Evolutionary conservation across 2,113 vertebrate species (phyloP).

Genomic region (Coregonus clupeaformis): DNA sequence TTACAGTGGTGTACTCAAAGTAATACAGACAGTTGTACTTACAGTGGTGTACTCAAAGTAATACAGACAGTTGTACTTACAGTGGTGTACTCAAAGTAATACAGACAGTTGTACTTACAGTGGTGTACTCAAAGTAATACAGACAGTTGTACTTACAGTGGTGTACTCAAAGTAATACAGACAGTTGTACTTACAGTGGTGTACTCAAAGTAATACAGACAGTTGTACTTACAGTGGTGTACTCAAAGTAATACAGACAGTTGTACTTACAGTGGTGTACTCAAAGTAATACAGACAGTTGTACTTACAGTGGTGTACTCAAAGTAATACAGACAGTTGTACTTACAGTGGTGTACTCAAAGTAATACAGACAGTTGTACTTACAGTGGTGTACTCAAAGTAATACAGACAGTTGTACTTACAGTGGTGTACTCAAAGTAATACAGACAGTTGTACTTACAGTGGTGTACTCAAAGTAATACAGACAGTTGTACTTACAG

Average conservation of each 20-base stretch:
- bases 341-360: constrained; percentile 87
- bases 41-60: constrained; percentile 96
- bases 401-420: constrained; percentile 95
- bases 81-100: constrained; percentile 98
- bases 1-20: constrained; percentile 92
- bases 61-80: constrained; percentile 90
- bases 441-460: constrained; percentile 90
- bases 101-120: constrained; percentile 89
- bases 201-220: constrained; percentile 99
- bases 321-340: constrained; percentile 99
- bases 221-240: constrained; percentile 89
- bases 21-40: constrained; percentile 95
- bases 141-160: constrained; percentile 89
- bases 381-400: constrained; percentile 91
- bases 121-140: constrained; percentile 99
- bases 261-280: constrained; percentile 88
- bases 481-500: constrained; percentile 89
- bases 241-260: constrained; percentile 99
- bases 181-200: constrained; percentile 90
- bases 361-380: constrained; percentile 98
- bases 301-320: constrained; percentile 88
- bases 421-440: constrained; percentile 96
- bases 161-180: constrained; percentile 99
- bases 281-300: constrained; percentile 99
- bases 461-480: constrained; percentile 98